Conservation (phyloP, 2,113 vertebrate genomes). For the Coracopsis vasa region DNA sequence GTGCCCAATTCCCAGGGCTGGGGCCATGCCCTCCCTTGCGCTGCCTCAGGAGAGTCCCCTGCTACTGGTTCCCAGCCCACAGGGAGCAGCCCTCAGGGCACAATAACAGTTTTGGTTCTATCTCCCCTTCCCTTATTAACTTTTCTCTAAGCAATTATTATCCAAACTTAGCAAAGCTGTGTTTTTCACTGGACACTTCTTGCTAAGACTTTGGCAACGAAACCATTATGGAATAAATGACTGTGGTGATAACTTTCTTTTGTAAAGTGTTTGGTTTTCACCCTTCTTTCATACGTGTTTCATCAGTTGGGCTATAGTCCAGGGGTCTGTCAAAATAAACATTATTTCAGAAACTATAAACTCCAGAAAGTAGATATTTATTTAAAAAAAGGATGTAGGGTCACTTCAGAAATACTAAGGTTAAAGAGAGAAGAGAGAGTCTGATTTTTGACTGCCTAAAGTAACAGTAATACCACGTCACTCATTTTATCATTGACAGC, state of each 20-base stretch:
- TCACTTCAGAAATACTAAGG: neutral
- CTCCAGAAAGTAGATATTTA: neutral
- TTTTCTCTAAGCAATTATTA: neutral
- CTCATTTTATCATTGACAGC: neutral
- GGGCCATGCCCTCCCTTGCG: neutral
- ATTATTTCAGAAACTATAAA: neutral
- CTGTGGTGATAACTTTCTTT: neutral
- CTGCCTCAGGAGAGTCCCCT: neutral
- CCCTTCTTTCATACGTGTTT: neutral
- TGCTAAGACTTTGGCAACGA: neutral
- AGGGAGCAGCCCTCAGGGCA: neutral
- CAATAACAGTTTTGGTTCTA: neutral
- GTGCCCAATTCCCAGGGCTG: neutral
- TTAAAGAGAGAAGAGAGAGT: neutral
- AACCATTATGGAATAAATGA: neutral
- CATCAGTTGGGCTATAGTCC: neutral
- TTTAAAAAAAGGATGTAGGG: neutral
- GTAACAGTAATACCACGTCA: neutral
- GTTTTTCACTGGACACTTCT: neutral
- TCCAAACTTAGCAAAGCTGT: neutral
- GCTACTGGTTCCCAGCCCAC: neutral
- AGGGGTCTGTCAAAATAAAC: neutral
- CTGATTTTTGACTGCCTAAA: neutral
- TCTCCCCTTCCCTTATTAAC: neutral
- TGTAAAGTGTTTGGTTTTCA: neutral